phyloP scores from a whole-genome alignment of 1,140 invertebrate species.

The Ceratina calcarata region DNA sequence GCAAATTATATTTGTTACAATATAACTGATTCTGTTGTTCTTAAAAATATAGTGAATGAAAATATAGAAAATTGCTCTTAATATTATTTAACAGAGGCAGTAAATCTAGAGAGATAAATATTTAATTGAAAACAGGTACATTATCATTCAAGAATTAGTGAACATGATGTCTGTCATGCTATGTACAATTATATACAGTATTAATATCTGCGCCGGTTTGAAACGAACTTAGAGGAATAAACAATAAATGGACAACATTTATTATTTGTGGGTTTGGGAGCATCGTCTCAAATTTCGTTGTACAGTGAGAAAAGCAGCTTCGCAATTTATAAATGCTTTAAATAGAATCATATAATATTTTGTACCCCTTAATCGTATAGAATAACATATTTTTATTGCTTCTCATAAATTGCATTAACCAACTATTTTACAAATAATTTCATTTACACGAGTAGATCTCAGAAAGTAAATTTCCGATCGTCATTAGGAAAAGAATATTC shows the following conservation, averaged over 20 bases:
- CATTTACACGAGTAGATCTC: too few relatives aligned
- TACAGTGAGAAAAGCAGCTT: background rate
- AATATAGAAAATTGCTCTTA: slow-evolving; percentile 14
- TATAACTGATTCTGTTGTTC: background rate
- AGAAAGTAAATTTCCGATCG: background rate
- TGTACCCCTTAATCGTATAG: too few relatives aligned
- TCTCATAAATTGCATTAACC: too few relatives aligned
- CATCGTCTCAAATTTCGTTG: slow-evolving; percentile 16
- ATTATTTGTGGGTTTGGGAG: background rate
- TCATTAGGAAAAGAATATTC: background rate
- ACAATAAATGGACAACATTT: background rate
- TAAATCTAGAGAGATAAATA: slow-evolving; percentile 22
- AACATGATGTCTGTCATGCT: background rate
- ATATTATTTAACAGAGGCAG: background rate
- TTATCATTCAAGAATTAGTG: background rate
- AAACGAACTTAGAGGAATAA: background rate
- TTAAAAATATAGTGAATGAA: background rate
- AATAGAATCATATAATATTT: too few relatives aligned
- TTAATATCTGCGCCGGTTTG: background rate
- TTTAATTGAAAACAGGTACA: slow-evolving; percentile 6
- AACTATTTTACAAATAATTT: too few relatives aligned
- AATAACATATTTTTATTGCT: too few relatives aligned
- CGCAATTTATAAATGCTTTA: too few relatives aligned
- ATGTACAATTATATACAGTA: slow-evolving; percentile 12
- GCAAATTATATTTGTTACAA: slow-evolving; percentile 9